A percentile compares a stretch with the other conserved stretches of the same genome.
phyloP scores from a whole-genome alignment of 2,888 invertebrate species.

The Drosophila maculinotata region DNA sequence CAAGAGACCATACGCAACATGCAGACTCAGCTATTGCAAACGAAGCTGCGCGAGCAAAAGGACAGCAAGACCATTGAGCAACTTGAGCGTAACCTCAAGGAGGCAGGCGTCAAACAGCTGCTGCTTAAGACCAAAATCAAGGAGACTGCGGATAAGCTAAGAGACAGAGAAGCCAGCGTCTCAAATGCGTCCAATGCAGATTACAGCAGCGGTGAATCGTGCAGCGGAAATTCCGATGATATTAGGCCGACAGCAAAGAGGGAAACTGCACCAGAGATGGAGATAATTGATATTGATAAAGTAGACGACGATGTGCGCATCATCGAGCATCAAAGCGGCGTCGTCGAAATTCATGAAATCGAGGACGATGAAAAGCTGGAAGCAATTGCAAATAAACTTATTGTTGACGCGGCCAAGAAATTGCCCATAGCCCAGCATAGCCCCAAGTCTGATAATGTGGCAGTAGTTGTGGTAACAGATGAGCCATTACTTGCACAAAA shows the following conservation, averaged over 20 bases:
- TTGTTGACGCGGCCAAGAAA: conserved; percentile 12
- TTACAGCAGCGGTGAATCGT: conserved; percentile 58
- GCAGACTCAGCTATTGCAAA: conserved; percentile 84
- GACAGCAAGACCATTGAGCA: conserved; percentile 81
- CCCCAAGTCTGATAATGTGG: conserved; percentile 14
- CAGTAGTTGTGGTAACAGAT: background rate
- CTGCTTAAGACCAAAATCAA: conserved; percentile 84
- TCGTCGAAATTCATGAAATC: conserved; percentile 73
- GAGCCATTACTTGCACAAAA: conserved; percentile 6
- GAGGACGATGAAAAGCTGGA: conserved; percentile 70
- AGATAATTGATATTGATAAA: conserved; percentile 81
- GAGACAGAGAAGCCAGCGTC: conserved; percentile 69
- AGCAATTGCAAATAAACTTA: background rate
- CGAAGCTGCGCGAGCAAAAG: conserved; percentile 84
- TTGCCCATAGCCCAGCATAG: conserved; percentile 25
- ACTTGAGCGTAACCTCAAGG: conserved; percentile 83
- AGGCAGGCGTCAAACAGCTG: conserved; percentile 84
- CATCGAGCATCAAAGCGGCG: conserved; percentile 72
- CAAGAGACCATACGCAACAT: conserved; percentile 85
- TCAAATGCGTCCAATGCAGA: conserved; percentile 58
- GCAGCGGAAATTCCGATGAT: conserved; percentile 33
- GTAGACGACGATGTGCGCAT: conserved; percentile 81
- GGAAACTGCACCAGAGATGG: conserved; percentile 36
- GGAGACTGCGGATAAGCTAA: conserved; percentile 74
- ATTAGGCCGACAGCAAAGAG: conserved; percentile 15